These are phyloP conservation scores for Bubalus kerabau DNA, from an alignment of 2,113 vertebrate genomes.

Conservation along the genomic window DNA sequence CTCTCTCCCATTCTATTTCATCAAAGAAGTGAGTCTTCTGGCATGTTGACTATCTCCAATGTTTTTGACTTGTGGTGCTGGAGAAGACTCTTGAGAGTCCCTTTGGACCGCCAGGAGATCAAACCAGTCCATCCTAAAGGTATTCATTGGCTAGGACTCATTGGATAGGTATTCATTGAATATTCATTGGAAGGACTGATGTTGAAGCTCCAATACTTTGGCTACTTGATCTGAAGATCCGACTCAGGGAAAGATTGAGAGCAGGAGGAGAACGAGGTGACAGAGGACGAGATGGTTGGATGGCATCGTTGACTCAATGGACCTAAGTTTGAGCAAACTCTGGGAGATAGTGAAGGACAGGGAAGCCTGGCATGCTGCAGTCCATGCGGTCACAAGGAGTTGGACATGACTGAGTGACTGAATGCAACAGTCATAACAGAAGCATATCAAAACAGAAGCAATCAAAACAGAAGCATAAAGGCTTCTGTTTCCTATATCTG, in stretches of 20 bases:
- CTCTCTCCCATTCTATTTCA: background rate
- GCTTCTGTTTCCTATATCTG: background rate
- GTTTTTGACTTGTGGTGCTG: background rate
- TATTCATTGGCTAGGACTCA: background rate
- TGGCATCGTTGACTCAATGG: background rate
- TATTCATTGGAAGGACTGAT: background rate
- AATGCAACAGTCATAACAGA: background rate
- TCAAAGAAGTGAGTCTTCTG: background rate
- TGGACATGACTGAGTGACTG: background rate
- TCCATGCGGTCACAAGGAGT: background rate
- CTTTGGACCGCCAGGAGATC: background rate
- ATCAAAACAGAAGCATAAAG: background rate
- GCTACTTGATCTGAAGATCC: background rate
- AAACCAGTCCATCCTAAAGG: background rate
- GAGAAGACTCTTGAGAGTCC: background rate
- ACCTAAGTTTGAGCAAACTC: background rate
- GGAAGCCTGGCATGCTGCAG: background rate
- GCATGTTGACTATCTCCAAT: background rate
- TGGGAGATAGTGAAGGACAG: background rate
- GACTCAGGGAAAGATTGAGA: background rate
- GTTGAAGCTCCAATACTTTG: background rate
- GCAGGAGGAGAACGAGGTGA: background rate
- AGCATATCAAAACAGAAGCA: no score
- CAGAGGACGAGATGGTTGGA: background rate
- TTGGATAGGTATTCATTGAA: no score